Percentiles rank a stretch among this genome's conserved stretches.
phyloP scores from a whole-genome alignment of 2,888 invertebrate genomes.

The Rhynchonema sp. region DNA sequence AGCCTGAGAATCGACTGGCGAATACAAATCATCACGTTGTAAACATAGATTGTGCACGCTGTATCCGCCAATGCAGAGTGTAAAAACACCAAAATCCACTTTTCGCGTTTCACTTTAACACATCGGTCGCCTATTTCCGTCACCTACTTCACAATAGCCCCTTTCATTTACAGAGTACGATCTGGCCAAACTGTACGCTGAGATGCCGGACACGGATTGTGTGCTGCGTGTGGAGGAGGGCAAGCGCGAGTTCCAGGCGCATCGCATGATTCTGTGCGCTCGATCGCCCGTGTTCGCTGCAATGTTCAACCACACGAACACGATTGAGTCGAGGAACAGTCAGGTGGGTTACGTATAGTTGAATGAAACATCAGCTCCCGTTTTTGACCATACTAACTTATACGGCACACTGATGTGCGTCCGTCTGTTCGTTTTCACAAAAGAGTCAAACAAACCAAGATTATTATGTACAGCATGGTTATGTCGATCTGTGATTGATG shows the following conservation, averaged over 20 bases:
- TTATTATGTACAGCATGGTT: not conserved
- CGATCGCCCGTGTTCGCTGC: conserved; percentile 94
- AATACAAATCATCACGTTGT: too few species aligned
- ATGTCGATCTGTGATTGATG: not conserved
- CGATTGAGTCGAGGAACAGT: conserved; percentile 62
- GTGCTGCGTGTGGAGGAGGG: conserved; percentile 6
- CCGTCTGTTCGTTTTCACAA: too few species aligned
- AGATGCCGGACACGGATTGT: conserved; percentile 6
- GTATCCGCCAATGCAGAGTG: too few species aligned
- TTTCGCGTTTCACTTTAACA: too few species aligned
- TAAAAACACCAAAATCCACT: too few species aligned
- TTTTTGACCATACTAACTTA: not conserved
- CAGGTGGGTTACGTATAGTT: conserved; percentile 48
- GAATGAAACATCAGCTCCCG: not conserved
- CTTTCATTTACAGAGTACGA: not conserved
- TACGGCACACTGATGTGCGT: too few species aligned
- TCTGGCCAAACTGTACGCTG: not conserved
- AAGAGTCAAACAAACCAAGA: not conserved
- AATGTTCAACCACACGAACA: conserved; percentile 89
- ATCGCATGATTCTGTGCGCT: conserved; percentile 87
- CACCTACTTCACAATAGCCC: too few species aligned
- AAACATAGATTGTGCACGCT: too few species aligned
- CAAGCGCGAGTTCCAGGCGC: conserved; percentile 30
- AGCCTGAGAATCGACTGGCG: too few species aligned
- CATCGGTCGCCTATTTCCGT: too few species aligned